Evolutionary conservation across 2,888 invertebrate genomes (phyloP).

Genomic region (Slavum lentiscoides): DNA sequence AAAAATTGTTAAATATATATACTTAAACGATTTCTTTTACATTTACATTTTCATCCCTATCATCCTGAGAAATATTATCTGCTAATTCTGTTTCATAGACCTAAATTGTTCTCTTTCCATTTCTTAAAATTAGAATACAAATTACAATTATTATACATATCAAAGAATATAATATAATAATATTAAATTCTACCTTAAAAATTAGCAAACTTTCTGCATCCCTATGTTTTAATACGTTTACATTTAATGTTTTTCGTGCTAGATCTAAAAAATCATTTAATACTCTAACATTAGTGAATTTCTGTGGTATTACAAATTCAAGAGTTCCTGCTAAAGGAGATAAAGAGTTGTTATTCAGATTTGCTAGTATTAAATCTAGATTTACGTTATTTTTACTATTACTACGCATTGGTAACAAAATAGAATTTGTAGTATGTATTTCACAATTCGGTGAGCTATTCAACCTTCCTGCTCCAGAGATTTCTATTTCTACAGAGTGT

Average conservation of each 20-base stretch:
- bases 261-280: not conserved
- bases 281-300: not conserved
- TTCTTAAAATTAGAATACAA: constrained; percentile 5
- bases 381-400: not conserved
- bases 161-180: not conserved
- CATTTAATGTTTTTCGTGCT: not conserved
- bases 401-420: not conserved
- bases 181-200: constrained; percentile 2
- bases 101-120: too few species aligned
- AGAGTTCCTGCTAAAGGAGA: not conserved
- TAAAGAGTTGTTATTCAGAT: not conserved
- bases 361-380: not conserved
- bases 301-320: constrained; percentile 3
- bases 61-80: too few species aligned
- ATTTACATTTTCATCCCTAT: too few species aligned
- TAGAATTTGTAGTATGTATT: not conserved
- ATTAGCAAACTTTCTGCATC: not conserved
- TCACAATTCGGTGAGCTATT: not conserved
- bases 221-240: not conserved
- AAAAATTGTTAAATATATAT: too few species aligned
- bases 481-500: not conserved
- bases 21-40: too few species aligned
- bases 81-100: too few species aligned
- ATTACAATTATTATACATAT: not conserved
- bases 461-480: not conserved